Evolutionary conservation across 1,140 invertebrate genomes (phyloP).

Genomic region (Zeugodacus cucurbitae): DNA sequence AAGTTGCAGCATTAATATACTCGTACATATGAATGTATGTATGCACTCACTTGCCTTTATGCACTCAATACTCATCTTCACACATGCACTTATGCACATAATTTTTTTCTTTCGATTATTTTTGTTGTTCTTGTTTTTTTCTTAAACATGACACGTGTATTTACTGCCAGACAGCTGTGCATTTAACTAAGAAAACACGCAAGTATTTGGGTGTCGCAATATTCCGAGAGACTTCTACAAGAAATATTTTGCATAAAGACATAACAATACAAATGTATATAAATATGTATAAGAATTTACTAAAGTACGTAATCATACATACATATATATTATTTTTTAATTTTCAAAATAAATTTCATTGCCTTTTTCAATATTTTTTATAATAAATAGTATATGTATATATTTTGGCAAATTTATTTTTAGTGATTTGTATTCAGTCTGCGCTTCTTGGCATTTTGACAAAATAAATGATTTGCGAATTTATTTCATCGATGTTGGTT

Average conservation of each 20-base stretch:
- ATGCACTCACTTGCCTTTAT: background rate
- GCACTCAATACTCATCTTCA: too few species aligned
- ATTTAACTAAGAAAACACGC: background rate
- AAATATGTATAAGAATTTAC: too few species aligned
- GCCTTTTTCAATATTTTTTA: background rate
- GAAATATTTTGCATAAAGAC: background rate
- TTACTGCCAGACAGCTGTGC: constrained; percentile 7
- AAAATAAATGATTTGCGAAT: constrained; percentile 27
- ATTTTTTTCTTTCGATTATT: background rate
- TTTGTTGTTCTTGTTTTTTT: background rate
- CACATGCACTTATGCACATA: background rate
- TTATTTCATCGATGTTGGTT: background rate
- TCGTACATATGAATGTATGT: background rate
- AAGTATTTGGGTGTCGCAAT: background rate
- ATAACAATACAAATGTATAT: background rate
- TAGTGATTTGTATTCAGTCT: background rate
- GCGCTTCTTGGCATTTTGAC: background rate
- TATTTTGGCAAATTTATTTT: background rate
- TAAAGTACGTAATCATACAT: too few species aligned
- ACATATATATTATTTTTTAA: background rate
- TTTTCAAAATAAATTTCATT: background rate
- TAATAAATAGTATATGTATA: too few species aligned
- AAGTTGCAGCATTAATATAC: background rate
- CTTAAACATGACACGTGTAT: background rate
- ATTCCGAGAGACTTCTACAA: too few species aligned